phyloP scores from a whole-genome alignment of 1,140 invertebrate species.

The Lysiphlebus fabarum region DNA sequence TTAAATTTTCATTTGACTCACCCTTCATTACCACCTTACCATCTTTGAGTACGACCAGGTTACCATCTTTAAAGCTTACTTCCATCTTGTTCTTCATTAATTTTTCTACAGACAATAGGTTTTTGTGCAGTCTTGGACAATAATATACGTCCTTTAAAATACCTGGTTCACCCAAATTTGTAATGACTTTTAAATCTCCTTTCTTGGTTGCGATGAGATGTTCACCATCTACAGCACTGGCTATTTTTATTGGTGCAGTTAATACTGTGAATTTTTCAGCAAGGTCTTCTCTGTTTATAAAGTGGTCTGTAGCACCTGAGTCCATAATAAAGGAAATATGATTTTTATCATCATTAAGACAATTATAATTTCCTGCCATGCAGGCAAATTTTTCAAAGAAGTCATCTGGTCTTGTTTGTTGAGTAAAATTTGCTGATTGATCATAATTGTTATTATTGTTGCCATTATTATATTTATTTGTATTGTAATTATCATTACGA shows the following conservation, averaged over 20 bases:
- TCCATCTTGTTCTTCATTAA: slow-evolving; percentile 36
- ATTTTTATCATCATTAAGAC: no score
- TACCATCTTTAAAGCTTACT: slow-evolving; percentile 27
- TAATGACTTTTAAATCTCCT: slow-evolving; percentile 26
- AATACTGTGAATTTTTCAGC: slow-evolving; percentile 23
- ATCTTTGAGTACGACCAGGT: background rate
- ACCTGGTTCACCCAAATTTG: slow-evolving; percentile 28
- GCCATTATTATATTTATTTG: no score
- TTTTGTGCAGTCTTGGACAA: slow-evolving; percentile 31
- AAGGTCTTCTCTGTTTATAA: slow-evolving; percentile 36
- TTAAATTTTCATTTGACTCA: background rate
- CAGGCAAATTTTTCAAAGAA: no score
- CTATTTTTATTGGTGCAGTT: slow-evolving; percentile 23
- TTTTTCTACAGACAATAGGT: slow-evolving; percentile 34
- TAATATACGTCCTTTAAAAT: slow-evolving; percentile 31
- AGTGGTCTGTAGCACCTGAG: slow-evolving; percentile 28
- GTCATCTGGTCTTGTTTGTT: no score
- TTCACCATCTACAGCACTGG: slow-evolving; percentile 32
- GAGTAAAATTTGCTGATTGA: no score
- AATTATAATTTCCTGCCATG: no score
- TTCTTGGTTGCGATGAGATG: slow-evolving; percentile 35
- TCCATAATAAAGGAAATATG: slow-evolving; percentile 22
- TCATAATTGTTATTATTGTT: no score
- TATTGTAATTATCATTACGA: no score
- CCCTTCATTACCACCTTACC: background rate